Percentiles rank a stretch among this genome's conserved stretches.
Evolutionary conservation across 2,797 vertebrate genomes (phyloP).

Genomic region (Sebastes itinus): DNA sequence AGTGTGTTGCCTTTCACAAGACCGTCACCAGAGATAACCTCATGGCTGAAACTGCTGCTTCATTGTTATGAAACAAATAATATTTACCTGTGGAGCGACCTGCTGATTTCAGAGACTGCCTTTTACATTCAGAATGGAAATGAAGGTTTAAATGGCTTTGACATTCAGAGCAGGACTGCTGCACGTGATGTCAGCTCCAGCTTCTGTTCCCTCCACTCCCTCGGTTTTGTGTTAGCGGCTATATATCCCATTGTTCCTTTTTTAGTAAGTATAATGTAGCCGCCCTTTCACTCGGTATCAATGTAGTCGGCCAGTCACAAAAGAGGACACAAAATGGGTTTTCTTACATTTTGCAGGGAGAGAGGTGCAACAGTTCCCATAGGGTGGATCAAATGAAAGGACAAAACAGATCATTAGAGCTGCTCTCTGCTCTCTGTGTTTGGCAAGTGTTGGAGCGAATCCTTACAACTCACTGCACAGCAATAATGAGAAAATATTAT

Average conservation of each 20-base stretch:
- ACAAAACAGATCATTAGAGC: conserved; percentile 34
- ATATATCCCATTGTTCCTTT: conserved; percentile 39
- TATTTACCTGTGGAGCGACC: not conserved
- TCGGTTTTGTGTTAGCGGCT: conserved; percentile 17
- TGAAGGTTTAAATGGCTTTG: not conserved
- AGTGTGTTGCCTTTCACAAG: not conserved
- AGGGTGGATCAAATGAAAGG: not conserved
- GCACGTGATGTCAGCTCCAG: not conserved
- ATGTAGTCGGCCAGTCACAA: not conserved
- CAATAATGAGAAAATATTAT: conserved; percentile 39
- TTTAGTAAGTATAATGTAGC: not conserved
- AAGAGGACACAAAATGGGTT: conserved; percentile 5
- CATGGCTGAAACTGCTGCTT: not conserved
- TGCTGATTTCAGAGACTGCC: not conserved
- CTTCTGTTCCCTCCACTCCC: not conserved
- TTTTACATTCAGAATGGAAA: not conserved
- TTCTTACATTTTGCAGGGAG: not conserved
- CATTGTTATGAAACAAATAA: not conserved
- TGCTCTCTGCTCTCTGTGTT: conserved; percentile 7
- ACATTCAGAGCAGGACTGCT: conserved; percentile 20
- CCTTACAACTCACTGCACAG: conserved; percentile 35
- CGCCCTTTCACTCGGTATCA: conserved; percentile 15
- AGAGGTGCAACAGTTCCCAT: conserved; percentile 1
- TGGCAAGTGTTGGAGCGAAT: conserved; percentile 27
- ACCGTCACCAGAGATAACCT: not conserved